Evolutionary conservation across 2,888 invertebrate genomes (phyloP).

Genomic region (Himalopsyche japonica): DNA sequence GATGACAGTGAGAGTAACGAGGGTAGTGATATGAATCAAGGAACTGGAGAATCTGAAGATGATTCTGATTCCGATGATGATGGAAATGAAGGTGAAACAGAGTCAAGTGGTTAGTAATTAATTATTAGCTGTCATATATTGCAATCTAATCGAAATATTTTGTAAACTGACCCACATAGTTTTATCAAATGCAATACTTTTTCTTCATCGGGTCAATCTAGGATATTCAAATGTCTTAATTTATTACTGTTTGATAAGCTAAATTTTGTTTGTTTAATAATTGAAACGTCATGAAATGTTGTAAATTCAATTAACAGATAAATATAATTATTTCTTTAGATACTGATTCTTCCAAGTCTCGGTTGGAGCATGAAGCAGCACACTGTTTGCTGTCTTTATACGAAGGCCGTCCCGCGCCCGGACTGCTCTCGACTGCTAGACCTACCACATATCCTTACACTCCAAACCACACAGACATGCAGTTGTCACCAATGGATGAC

Average conservation of each 20-base stretch:
- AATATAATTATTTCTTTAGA: slow-evolving; percentile 49
- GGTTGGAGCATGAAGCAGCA: slow-evolving; percentile 85
- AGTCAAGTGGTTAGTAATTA: slow-evolving; percentile 66
- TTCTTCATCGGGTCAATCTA: not conserved
- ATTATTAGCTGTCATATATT: not conserved
- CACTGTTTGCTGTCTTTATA: slow-evolving; percentile 78
- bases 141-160: not conserved
- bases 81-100: slow-evolving; percentile 64
- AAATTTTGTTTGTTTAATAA: not conserved
- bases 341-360: slow-evolving; percentile 69
- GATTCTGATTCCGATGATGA: slow-evolving; percentile 69
- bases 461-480: slow-evolving; percentile 43
- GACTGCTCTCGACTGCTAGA: slow-evolving; percentile 62
- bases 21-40: slow-evolving; percentile 50
- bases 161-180: not conserved
- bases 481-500: slow-evolving; percentile 35
- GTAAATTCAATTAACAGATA: not conserved
- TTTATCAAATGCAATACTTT: not conserved
- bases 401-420: slow-evolving; percentile 62
- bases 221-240: not conserved
- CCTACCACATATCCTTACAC: slow-evolving; percentile 72
- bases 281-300: not conserved
- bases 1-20: slow-evolving; percentile 67
- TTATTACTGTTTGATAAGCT: not conserved
- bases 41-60: slow-evolving; percentile 62